A percentile compares a stretch with the other conserved stretches of the same genome.
Evolutionary conservation across 2,113 vertebrate species (phyloP).

Genomic region (Leptodactylus fuscus): DNA sequence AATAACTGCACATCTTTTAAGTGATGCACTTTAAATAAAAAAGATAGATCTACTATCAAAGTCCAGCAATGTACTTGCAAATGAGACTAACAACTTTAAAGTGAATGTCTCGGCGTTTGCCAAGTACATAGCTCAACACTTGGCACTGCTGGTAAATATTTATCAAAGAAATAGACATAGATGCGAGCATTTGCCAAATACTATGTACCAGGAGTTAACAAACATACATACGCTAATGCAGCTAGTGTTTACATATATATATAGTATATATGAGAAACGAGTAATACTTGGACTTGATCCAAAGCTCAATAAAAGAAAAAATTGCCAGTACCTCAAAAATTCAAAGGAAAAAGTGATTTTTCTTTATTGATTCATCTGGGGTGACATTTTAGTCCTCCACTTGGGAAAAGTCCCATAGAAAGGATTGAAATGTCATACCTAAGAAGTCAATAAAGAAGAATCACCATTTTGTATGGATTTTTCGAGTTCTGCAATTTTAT

Average conservation of each 20-base stretch:
- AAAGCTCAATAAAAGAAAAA: too few relatives aligned
- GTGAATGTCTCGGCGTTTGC: constrained; percentile 26
- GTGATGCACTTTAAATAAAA: not conserved
- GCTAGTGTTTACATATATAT: not conserved
- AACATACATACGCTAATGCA: not conserved
- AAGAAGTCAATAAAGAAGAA: too few relatives aligned
- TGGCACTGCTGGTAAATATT: constrained; percentile 56
- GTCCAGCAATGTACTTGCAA: not conserved
- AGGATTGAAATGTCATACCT: too few relatives aligned
- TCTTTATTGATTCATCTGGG: too few relatives aligned
- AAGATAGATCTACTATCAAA: not conserved
- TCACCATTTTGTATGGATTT: too few relatives aligned
- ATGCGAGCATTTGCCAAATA: constrained; percentile 26
- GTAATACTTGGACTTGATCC: too few relatives aligned
- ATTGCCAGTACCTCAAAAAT: too few relatives aligned
- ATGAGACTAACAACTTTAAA: constrained; percentile 40
- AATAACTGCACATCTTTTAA: constrained; percentile 1
- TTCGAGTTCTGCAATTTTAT: too few relatives aligned
- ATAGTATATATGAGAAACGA: too few relatives aligned
- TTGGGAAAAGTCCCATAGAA: too few relatives aligned
- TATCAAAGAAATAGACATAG: constrained; percentile 39
- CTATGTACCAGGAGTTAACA: constrained; percentile 32
- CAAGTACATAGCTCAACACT: constrained; percentile 36
- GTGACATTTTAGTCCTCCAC: too few relatives aligned
- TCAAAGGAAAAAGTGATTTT: too few relatives aligned